Evolutionary conservation across 1,140 invertebrate species (phyloP).

Genomic region (Sarcophaga bullata): DNA sequence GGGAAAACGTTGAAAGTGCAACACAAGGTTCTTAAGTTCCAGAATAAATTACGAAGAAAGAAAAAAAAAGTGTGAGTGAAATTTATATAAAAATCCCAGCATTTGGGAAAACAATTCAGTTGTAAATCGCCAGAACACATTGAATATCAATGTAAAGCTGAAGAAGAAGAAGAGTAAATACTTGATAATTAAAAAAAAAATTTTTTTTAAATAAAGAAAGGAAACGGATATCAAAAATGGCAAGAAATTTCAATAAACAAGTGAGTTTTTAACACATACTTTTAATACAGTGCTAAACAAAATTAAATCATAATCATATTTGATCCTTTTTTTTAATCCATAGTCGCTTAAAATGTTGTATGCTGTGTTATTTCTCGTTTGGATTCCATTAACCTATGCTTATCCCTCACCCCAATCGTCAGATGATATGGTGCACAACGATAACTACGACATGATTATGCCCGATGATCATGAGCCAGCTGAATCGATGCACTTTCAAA

Average conservation of each 20-base stretch:
- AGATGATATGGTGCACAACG: not conserved
- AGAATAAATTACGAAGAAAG: not conserved
- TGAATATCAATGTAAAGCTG: not conserved
- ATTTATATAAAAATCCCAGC: constrained; percentile 2
- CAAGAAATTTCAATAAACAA: constrained; percentile 14
- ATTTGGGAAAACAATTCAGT: not conserved
- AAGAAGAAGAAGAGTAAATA: too few relatives aligned
- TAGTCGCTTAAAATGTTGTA: not conserved
- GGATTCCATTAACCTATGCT: not conserved
- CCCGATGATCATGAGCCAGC: constrained; percentile 59
- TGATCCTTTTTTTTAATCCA: too few relatives aligned
- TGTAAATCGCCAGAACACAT: not conserved
- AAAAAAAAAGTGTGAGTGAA: constrained; percentile 10
- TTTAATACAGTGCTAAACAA: too few relatives aligned
- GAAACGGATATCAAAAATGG: constrained; percentile 17
- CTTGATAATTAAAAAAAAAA: too few relatives aligned
- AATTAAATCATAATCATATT: too few relatives aligned
- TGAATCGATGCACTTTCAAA: constrained; percentile 60
- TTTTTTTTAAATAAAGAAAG: not conserved
- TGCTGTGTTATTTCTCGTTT: not conserved
- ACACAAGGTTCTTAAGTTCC: not conserved
- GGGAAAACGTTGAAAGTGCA: not conserved
- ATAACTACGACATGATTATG: constrained; percentile 60
- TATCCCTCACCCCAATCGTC: not conserved
- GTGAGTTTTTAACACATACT: not conserved